Conservation (phyloP, 2,888 invertebrate species). For the Chrysotoxum bicinctum region DNA sequence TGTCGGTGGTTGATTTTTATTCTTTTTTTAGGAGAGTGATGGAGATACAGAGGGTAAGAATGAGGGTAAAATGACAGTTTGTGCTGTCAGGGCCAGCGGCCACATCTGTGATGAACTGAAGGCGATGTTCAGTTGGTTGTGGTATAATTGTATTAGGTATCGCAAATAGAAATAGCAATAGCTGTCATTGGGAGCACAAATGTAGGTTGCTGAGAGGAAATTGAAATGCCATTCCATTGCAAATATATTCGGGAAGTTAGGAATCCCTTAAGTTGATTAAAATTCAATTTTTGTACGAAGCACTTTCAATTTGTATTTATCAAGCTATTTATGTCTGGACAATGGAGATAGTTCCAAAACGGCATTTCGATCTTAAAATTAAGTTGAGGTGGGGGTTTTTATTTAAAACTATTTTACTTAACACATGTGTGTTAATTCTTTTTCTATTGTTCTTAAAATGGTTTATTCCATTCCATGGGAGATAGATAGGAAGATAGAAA, state of each 20-base stretch:
- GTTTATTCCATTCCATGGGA: too few relatives aligned
- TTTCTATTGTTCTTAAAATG: too few relatives aligned
- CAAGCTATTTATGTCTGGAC: neutral
- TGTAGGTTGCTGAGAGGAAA: conserved; percentile 34
- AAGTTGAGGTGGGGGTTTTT: neutral
- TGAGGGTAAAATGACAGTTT: conserved; percentile 17
- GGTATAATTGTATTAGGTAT: conserved; percentile 61
- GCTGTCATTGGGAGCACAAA: conserved; percentile 16
- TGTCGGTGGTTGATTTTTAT: conserved; percentile 7
- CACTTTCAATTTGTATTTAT: neutral
- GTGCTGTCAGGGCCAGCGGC: too few relatives aligned
- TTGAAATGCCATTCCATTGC: conserved; percentile 40
- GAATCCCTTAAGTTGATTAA: conserved; percentile 21
- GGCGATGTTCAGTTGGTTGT: neutral
- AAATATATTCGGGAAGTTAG: neutral
- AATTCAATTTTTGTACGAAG: conserved; percentile 16
- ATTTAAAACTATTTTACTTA: too few relatives aligned
- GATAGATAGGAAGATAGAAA: too few relatives aligned
- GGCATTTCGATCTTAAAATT: neutral
- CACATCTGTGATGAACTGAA: conserved; percentile 27
- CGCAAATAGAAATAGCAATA: conserved; percentile 49
- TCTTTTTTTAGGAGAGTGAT: neutral
- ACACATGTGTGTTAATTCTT: too few relatives aligned
- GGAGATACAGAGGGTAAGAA: neutral
- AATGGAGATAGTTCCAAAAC: neutral